Evolutionary conservation across 2,797 vertebrate genomes (phyloP).

Genomic region (Coracias cyanogaster): DNA sequence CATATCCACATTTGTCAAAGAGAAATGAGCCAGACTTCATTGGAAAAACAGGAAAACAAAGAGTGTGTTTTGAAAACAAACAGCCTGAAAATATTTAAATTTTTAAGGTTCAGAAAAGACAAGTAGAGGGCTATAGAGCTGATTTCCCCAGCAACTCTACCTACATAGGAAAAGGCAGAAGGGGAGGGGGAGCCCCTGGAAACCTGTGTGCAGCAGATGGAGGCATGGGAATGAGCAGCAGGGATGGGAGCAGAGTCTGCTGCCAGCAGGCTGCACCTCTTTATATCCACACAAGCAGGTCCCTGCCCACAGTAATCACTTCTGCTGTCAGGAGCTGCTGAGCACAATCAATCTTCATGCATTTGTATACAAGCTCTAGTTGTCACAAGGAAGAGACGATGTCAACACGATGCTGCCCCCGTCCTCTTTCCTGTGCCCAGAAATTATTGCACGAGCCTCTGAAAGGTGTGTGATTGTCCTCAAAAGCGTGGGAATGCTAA

Average conservation of each 20-base stretch:
- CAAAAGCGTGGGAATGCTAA: background rate
- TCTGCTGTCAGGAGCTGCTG: conserved; percentile 23
- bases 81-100: background rate
- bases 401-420: background rate
- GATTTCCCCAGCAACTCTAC: background rate
- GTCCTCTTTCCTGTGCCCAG: background rate
- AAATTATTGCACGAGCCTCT: background rate
- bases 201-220: conserved; percentile 51
- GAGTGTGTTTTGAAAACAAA: background rate
- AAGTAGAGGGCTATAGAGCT: background rate
- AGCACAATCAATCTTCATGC: background rate
- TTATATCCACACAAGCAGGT: conserved; percentile 22
- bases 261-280: conserved; percentile 45
- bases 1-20: background rate
- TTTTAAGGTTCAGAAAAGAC: conserved; percentile 4
- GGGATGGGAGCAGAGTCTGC: background rate
- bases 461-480: background rate
- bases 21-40: background rate
- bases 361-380: conserved; percentile 1
- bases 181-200: background rate
- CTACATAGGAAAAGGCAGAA: background rate
- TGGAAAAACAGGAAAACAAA: background rate
- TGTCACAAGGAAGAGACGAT: background rate
- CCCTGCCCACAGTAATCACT: conserved; percentile 38
- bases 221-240: conserved; percentile 46